These are phyloP conservation scores for Bryconaethiops microstoma DNA, from an alignment of 2,797 vertebrate species.

Conservation along the genomic window DNA sequence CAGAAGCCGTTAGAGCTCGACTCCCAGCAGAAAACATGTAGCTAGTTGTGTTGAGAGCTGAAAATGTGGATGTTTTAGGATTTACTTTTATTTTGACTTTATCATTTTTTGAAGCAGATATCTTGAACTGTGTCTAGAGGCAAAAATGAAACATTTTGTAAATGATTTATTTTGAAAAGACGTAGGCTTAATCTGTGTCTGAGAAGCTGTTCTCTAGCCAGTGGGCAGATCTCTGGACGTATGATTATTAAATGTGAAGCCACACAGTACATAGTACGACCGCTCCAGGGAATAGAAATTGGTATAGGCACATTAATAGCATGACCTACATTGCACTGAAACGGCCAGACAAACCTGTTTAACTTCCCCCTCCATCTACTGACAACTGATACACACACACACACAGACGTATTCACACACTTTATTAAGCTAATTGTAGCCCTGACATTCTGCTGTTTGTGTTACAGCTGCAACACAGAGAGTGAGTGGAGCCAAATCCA, in stretches of 20 bases:
- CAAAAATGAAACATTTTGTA: background rate
- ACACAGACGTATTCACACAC: background rate
- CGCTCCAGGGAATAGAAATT: conserved; percentile 27
- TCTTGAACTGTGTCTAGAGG: background rate
- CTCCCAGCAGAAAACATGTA: too few relatives aligned
- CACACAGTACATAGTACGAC: background rate
- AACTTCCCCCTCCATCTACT: conserved; percentile 2
- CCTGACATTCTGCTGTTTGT: background rate
- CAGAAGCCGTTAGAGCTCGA: too few relatives aligned
- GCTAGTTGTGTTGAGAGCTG: too few relatives aligned
- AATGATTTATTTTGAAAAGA: background rate
- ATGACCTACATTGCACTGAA: conserved; percentile 67
- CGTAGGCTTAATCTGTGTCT: background rate
- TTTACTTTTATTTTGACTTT: background rate
- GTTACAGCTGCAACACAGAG: conserved; percentile 92
- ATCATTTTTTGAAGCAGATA: background rate
- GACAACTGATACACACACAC: background rate
- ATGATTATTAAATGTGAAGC: background rate
- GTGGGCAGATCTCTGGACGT: background rate
- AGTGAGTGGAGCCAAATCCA: conserved; percentile 98
- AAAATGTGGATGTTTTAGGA: too few relatives aligned
- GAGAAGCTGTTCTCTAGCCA: background rate
- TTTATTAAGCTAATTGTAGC: conserved; percentile 8
- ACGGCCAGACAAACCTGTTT: conserved; percentile 49
- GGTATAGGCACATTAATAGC: conserved; percentile 47